Evolutionary conservation across 1,140 invertebrate species (phyloP), one percentile per base, ranked within the genome.

Genomic region (Physella acuta): DNA sequence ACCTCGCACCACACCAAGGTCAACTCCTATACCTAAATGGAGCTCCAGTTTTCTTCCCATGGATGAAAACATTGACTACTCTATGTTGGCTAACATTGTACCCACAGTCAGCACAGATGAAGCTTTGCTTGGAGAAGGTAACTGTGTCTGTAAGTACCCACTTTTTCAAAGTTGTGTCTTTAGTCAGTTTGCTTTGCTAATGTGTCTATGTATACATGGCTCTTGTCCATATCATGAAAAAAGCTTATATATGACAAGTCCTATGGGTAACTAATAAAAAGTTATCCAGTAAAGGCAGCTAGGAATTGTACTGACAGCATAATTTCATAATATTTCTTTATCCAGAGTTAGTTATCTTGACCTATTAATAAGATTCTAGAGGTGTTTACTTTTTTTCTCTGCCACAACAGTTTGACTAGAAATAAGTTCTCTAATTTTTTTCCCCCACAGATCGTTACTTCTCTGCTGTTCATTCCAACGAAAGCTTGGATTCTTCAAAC

Each of bases 21-120:
- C 87, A 34, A 87, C 87, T 11, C 86, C 87, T 28, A 88, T 92
- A 75, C 88, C 92, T 37, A 88, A 94, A 72, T 97, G 94, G 94
- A 95, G 92, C 76, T 87, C 88, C 5, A 91, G 92, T 24, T 93
- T 95, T 83, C 92, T 95, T 76, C 91, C 90, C 49, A 84, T 95
- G 68, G 94, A 97, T 79, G 94, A 97, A 80, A 88, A 87, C 72
- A 85, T 88, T 77, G 94, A 97, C 85, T 96, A 97, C 85, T 92
- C 91, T 78, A 94, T 93, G 81, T 86, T 88, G 89, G 93, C 95
- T 24, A 90, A 91, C 53, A 90, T 92, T 77, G 88, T 93, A 75
- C 78, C 80, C 71, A 76, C 75, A 34, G 79, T 79, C 44, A 79
- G 78, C 68, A 74, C 78, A 36, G 82, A 84, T 37, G 79, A 81